A percentile compares a stretch with the other conserved stretches of the same genome.
These are phyloP conservation scores for Xiphophorus couchianus DNA, from an alignment of 2,113 vertebrate species.

Conservation along the genomic window DNA sequence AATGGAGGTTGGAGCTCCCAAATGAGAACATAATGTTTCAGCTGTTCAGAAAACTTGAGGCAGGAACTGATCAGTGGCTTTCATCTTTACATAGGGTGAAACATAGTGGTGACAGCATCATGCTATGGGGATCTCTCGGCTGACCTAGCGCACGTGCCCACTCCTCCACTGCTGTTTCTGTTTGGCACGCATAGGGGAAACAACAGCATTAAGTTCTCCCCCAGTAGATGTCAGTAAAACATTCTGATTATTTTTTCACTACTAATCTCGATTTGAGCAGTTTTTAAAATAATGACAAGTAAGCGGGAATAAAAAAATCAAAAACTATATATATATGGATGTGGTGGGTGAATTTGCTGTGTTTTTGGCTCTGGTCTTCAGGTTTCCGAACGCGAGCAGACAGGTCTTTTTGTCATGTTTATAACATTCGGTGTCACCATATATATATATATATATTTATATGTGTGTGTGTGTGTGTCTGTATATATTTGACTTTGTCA, in stretches of 20 bases:
- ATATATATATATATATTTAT: no score
- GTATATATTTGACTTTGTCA: not conserved
- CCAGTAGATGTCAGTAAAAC: slow-evolving; percentile 80
- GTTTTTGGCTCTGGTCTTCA: slow-evolving; percentile 21
- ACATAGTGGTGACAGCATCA: no score
- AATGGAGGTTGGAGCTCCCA: no score
- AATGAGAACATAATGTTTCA: no score
- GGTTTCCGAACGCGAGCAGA: slow-evolving; percentile 15
- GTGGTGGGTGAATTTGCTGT: slow-evolving; percentile 46
- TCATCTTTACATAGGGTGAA: no score
- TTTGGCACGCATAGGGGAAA: not conserved
- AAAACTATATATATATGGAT: not conserved
- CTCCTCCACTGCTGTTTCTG: not conserved
- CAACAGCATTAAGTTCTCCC: slow-evolving; percentile 27
- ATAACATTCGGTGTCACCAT: slow-evolving; percentile 2
- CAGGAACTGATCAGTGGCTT: no score
- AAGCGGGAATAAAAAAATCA: not conserved
- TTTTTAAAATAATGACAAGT: not conserved
- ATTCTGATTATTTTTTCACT: slow-evolving; percentile 14
- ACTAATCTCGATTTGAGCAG: slow-evolving; percentile 1
- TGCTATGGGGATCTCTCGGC: no score
- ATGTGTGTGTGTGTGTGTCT: no score
- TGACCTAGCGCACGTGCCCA: no score
- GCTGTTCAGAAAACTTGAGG: no score
- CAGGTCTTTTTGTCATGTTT: not conserved